Base-by-base conservation (phyloP, 1,140 invertebrate genomes). In the Habropoda laboriosa region DNA sequence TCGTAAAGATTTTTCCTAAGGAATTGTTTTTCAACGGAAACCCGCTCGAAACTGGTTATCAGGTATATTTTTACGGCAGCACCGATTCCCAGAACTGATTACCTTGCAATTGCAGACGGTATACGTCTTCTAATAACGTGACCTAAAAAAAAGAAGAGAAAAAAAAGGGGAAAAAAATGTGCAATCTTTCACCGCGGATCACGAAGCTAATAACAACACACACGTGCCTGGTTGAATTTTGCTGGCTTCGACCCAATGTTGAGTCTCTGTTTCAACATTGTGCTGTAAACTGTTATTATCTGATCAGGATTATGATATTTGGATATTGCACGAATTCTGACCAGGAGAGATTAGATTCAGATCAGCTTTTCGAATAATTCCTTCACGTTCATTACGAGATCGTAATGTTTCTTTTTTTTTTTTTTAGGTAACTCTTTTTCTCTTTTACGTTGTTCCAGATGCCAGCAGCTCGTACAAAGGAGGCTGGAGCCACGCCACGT, bases 401-500 rank as follows among this genome's bases (percentile, higher is more conserved):
- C n/a, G n/a, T n/a, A n/a, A n/a, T n/a, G n/a, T n/a, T n/a, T n/a
- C n/a, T n/a, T n/a, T n/a, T n/a, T n/a, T n/a, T n/a, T n/a, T n/a
- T n/a, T n/a, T n/a, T n/a, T n/a, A n/a, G n/a, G 30, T 12, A 1
- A 27, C 78, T 53, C 16, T 21, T 0, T 16, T 77, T 7, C 60
- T 87, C n/a, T n/a, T n/a, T 78, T 55, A 12, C 67, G 47, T 92
- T 92, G 76, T n/a, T n/a, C n/a, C 90, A 93, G 88, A 94, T 94
- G 88, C 94, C 94, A 94, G 95, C 92, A 94, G 94, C 63, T 94
- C 94, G 78, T 95, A 95, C 90, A 95, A 95, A 93, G 94, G 94
- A 80, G 94, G 95, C 91, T 95, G 95, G 95, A 94, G 94, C 82
- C 94, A 95, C 90, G 93, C 94, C 64, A 92, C 94, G 42, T 94